Base-by-base conservation (phyloP, 2,113 vertebrate species). In the Oncorhynchus nerka region DNA sequence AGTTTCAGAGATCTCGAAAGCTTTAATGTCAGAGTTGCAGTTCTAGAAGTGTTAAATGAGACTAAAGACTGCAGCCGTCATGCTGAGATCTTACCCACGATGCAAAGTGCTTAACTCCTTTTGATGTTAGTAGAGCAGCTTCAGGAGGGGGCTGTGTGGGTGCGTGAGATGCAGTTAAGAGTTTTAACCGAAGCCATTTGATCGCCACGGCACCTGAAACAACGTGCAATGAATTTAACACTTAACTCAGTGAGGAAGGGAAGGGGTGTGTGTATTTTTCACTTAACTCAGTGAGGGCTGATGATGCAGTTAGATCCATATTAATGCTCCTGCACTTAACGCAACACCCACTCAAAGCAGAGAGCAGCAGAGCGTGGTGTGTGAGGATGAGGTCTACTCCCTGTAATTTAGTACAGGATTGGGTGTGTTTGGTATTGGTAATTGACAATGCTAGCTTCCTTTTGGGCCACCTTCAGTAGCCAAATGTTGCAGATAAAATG, bases 11-110 rank as follows among this genome's bases (percentile, higher is more conserved):
- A 2, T 88, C 73, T 78, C 79, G 85, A 87, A 68, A 15, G 8
- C 39, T 45, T 45, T 39, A 39, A 39, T 39, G 34, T 39, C 34
- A 0, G 39, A 8, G 34, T 39, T 45, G 9, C 34, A 51, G 49
- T 39, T 39, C 6, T 39, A 39, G 39, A 39, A 45, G 9, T 11
- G 2, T 45, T 45, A 12, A 90, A 91, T 90, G 91, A 91, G 89
- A 88, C 90, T 91, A 90, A 91, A 91, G 90, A 88, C 87, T 89
- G 78, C 79, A 86, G 89, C 88, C 84, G 89, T 91, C 89, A 90
- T 83, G 89, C 90, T 77, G 85, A 91, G 89, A 91, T 92, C 86
- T 90, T 92, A 92, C 89, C 91, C 91, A 89, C 85, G 88, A 92
- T 91, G 89, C 89, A 90, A 91, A 91, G 88, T 77, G 87, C 86